Conservation (phyloP, 2,113 vertebrate species). For the Catagonus wagneri region DNA sequence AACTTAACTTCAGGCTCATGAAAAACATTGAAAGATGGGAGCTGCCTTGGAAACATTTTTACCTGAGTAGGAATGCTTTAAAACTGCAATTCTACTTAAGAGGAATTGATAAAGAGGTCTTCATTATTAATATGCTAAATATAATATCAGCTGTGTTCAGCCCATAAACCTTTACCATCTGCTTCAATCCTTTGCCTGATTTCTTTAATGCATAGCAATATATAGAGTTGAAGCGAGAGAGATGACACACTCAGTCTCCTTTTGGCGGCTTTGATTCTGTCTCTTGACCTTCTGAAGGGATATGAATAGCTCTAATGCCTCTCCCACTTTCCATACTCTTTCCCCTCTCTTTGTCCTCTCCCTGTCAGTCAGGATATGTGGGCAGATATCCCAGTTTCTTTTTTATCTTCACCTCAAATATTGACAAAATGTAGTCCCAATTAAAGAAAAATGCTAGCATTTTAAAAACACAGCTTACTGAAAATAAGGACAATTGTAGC, state of each 20-base stretch:
- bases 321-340: not conserved
- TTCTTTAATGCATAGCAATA: not conserved
- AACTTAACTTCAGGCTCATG: constrained; percentile 78
- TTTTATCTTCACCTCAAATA: constrained; percentile 39
- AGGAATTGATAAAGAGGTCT: constrained; percentile 81
- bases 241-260: not conserved
- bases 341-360: not conserved
- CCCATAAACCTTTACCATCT: constrained; percentile 69
- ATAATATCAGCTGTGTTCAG: constrained; percentile 76
- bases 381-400: not conserved
- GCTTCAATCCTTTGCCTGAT: constrained; percentile 25
- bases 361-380: not conserved
- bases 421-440: not conserved
- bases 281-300: not conserved
- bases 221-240: not conserved
- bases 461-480: not conserved
- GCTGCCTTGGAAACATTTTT: constrained; percentile 73
- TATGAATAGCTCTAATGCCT: not conserved
- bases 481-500: not conserved
- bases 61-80: constrained; percentile 79
- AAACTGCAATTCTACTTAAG: constrained; percentile 81
- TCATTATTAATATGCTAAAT: constrained; percentile 80
- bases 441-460: constrained; percentile 23
- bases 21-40: constrained; percentile 77
- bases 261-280: not conserved